Evolutionary conservation across 2,113 vertebrate genomes (phyloP).

Genomic region (Pyxicephalus adspersus): DNA sequence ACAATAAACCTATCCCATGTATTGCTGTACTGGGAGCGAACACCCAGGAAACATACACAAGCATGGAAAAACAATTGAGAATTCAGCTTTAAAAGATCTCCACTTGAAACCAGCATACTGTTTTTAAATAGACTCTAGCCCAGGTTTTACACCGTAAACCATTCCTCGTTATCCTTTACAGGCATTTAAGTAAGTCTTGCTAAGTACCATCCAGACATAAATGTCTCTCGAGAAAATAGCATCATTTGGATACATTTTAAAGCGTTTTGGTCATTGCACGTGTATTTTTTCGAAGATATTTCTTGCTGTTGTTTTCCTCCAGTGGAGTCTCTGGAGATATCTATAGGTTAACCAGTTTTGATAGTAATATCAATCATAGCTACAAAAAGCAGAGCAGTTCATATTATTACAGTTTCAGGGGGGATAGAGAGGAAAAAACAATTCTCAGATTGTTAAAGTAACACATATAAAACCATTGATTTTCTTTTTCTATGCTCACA

Average conservation of each 20-base stretch:
- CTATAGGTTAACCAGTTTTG: conserved; percentile 37
- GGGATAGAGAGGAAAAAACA: conserved; percentile 26
- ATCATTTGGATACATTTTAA: conserved; percentile 15
- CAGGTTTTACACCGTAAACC: no score
- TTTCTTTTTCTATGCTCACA: not conserved
- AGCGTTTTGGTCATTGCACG: not conserved
- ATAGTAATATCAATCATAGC: conserved; percentile 38
- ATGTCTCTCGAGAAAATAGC: conserved; percentile 2
- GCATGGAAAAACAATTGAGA: no score
- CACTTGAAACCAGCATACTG: no score
- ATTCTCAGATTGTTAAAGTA: conserved; percentile 35
- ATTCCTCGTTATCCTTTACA: not conserved
- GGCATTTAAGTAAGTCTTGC: not conserved
- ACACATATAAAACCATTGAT: conserved; percentile 29
- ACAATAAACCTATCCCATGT: no score
- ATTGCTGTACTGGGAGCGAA: no score
- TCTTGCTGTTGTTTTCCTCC: conserved; percentile 9
- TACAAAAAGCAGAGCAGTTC: conserved; percentile 30
- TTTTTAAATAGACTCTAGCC: no score
- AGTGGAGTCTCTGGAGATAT: conserved; percentile 10
- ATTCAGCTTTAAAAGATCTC: no score
- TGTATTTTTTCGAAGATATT: conserved; percentile 13
- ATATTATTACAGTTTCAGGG: conserved; percentile 29
- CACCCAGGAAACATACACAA: no score
- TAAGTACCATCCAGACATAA: not conserved